These are phyloP conservation scores for Vimba vimba DNA, from an alignment of 2,113 vertebrate species.

Conservation along the genomic window DNA sequence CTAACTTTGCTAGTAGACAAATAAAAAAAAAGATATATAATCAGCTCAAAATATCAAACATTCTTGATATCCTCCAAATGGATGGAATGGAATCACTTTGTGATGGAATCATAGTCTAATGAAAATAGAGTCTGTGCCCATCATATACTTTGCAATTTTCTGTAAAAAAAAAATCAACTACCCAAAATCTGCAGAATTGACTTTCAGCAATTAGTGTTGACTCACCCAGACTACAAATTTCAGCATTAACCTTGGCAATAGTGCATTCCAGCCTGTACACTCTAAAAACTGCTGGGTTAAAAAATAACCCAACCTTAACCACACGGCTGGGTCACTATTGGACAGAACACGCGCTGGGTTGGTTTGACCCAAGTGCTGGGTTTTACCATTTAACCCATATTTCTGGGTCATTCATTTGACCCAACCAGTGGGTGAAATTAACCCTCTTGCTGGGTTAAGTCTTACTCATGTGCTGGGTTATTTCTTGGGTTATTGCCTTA, in stretches of 20 bases:
- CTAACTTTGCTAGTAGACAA: conserved; percentile 1
- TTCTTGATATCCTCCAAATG: not conserved
- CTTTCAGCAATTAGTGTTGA: not conserved
- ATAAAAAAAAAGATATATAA: not conserved
- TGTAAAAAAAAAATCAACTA: not conserved
- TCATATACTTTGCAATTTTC: not conserved
- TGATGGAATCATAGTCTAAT: not conserved
- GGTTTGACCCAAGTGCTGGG: no score
- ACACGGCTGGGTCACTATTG: no score
- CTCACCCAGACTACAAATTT: not conserved
- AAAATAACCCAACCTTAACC: no score
- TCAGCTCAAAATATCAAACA: no score
- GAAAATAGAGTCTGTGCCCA: not conserved
- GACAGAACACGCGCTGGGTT: no score
- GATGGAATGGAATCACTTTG: not conserved
- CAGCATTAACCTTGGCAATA: not conserved
- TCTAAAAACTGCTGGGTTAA: no score
- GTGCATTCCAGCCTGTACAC: not conserved
- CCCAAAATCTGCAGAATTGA: not conserved
- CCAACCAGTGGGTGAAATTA: no score
- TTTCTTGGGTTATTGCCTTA: no score
- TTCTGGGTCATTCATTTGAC: no score
- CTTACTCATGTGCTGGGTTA: no score
- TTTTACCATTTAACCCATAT: no score
- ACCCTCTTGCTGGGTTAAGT: no score